phyloP scores from a whole-genome alignment of 2,888 invertebrate genomes.

The Phytoseiulus persimilis region DNA sequence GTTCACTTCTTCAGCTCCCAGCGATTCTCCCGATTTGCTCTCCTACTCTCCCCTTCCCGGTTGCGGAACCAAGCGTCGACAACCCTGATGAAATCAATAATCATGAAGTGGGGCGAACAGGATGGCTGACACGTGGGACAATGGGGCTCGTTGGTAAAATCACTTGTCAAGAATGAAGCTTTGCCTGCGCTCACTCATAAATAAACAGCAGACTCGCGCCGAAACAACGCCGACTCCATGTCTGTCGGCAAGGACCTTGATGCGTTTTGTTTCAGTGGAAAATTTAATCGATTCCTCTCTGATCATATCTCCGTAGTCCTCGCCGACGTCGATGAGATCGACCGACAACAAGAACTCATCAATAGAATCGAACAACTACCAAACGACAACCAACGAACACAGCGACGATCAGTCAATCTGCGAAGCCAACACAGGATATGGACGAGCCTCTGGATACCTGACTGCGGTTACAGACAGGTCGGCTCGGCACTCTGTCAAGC shows the following conservation, averaged over 20 bases:
- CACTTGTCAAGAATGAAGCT: not conserved
- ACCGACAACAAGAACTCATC: not conserved
- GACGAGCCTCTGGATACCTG: not conserved
- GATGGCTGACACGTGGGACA: not conserved
- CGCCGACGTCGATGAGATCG: not conserved
- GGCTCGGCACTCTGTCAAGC: not conserved
- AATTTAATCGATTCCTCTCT: not conserved
- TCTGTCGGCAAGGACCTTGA: not conserved
- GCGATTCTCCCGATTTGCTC: no score
- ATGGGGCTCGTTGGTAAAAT: not conserved
- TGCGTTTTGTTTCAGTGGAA: not conserved
- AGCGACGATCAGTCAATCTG: not conserved
- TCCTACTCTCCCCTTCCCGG: not conserved
- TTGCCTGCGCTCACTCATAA: not conserved
- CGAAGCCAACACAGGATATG: not conserved
- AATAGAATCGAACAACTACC: not conserved
- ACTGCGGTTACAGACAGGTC: not conserved
- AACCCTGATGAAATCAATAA: not conserved
- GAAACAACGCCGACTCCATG: not conserved
- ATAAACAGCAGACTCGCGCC: not conserved
- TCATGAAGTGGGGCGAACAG: not conserved
- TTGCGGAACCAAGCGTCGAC: not conserved
- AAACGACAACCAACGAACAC: not conserved
- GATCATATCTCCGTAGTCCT: not conserved
- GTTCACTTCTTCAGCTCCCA: not conserved